Conservation (phyloP, 2,113 vertebrate genomes). For the Columba janthina region DNA sequence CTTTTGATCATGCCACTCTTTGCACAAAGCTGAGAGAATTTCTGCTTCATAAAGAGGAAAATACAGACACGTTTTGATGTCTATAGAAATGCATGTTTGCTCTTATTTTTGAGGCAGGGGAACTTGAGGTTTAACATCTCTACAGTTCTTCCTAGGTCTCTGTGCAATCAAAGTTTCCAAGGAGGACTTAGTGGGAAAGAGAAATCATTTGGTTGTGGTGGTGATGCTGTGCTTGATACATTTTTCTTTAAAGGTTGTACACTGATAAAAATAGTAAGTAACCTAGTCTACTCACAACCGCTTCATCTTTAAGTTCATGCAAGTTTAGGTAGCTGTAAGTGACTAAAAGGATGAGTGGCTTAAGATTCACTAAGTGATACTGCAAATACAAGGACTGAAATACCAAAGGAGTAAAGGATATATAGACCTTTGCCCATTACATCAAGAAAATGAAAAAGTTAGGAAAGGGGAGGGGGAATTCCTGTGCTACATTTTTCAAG, state of each 20-base stretch:
- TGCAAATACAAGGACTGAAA: constrained; percentile 69
- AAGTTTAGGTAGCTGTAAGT: constrained; percentile 64
- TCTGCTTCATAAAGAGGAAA: constrained; percentile 58
- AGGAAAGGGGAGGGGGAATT: constrained; percentile 59
- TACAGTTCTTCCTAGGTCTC: not conserved
- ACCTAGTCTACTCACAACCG: constrained; percentile 25
- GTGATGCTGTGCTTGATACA: not conserved
- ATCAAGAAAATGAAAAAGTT: constrained; percentile 70
- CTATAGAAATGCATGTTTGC: constrained; percentile 56
- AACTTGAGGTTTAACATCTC: constrained; percentile 54
- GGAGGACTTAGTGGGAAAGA: constrained; percentile 40
- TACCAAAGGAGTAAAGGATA: constrained; percentile 73
- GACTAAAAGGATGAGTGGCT: constrained; percentile 66
- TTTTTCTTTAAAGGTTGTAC: constrained; percentile 44
- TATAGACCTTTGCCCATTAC: constrained; percentile 71
- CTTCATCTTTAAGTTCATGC: constrained; percentile 66
- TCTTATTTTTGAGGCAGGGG: constrained; percentile 61
- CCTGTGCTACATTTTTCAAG: constrained; percentile 60
- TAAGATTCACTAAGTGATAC: constrained; percentile 68
- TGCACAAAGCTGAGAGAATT: constrained; percentile 53
- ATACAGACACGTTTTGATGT: constrained; percentile 52
- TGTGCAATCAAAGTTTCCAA: constrained; percentile 46
- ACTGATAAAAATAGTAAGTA: constrained; percentile 40
- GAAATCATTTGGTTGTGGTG: constrained; percentile 64
- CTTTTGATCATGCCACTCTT: constrained; percentile 63